Percentiles rank a stretch among this genome's conserved stretches.
These are phyloP conservation scores for Hippopotamyrus pictus DNA, from an alignment of 2,797 vertebrate genomes.

Conservation along the genomic window DNA sequence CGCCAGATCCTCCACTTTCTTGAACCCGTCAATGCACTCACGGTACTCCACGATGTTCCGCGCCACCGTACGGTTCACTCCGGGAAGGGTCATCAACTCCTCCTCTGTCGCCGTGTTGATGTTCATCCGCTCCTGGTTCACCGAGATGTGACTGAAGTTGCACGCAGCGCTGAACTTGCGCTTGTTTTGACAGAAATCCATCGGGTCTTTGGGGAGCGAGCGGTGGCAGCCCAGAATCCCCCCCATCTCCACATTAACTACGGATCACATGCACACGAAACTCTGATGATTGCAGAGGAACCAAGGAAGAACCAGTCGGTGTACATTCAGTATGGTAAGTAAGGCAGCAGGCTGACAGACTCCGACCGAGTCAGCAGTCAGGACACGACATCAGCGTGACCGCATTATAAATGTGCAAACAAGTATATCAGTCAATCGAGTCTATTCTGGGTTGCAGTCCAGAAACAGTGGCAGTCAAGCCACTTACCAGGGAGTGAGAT, in stretches of 20 bases:
- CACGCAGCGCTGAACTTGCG: conserved; percentile 94
- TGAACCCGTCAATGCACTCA: conserved; percentile 85
- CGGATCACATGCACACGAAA: conserved; percentile 23
- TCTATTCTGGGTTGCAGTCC: background rate
- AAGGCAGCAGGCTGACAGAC: background rate
- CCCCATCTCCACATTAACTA: conserved; percentile 63
- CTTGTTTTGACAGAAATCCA: conserved; percentile 72
- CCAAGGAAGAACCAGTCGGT: background rate
- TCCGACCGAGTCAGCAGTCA: background rate
- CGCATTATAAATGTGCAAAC: background rate
- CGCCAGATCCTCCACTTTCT: conserved; percentile 91
- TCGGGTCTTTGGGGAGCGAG: conserved; percentile 86
- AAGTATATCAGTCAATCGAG: background rate
- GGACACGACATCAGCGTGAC: background rate
- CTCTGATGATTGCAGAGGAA: conserved; percentile 2
- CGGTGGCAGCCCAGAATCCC: conserved; percentile 91
- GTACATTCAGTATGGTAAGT: background rate
- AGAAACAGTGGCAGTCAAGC: background rate
- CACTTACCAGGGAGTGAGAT: background rate
- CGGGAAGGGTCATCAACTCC: conserved; percentile 94
- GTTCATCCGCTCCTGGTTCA: conserved; percentile 89
- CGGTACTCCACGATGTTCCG: conserved; percentile 92
- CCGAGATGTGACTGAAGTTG: conserved; percentile 87
- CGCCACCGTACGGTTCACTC: conserved; percentile 78
- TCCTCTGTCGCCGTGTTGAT: conserved; percentile 93